Percentiles rank a stretch among this genome's conserved stretches.
These are phyloP conservation scores for Acheta domesticus DNA, from an alignment of 2,888 invertebrate species.

Conservation along the genomic window DNA sequence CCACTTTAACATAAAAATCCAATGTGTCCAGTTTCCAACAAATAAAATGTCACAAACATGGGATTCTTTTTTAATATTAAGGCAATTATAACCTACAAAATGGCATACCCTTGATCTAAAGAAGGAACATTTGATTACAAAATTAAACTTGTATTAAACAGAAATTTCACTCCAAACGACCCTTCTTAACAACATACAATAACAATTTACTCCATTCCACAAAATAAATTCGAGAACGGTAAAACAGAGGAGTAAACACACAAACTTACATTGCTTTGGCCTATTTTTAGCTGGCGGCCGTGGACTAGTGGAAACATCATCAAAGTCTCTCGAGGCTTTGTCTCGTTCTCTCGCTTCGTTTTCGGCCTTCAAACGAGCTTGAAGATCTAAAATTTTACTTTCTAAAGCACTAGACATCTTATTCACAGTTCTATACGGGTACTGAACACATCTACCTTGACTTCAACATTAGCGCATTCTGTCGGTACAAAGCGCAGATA, in stretches of 20 bases:
- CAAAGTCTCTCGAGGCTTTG: conserved; percentile 47
- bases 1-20: too few relatives aligned
- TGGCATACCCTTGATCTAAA: too few relatives aligned
- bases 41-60: too few relatives aligned
- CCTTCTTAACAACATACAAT: too few relatives aligned
- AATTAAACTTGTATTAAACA: too few relatives aligned
- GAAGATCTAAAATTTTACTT: conserved; percentile 77
- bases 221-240: background rate
- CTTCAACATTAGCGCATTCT: background rate
- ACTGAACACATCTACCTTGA: background rate
- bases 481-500: background rate
- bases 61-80: too few relatives aligned
- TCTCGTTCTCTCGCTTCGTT: conserved; percentile 61
- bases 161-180: too few relatives aligned
- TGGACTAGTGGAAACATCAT: conserved; percentile 48
- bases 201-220: too few relatives aligned
- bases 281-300: conserved; percentile 56
- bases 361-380: conserved; percentile 73
- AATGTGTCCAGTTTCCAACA: too few relatives aligned
- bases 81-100: too few relatives aligned
- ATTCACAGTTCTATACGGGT: conserved; percentile 24
- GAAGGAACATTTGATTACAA: too few relatives aligned
- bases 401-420: conserved; percentile 49
- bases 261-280: conserved; percentile 63
- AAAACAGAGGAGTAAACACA: conserved; percentile 18